Base-by-base conservation (phyloP, 2,797 vertebrate species). In the Steatocranus sp. region DNA sequence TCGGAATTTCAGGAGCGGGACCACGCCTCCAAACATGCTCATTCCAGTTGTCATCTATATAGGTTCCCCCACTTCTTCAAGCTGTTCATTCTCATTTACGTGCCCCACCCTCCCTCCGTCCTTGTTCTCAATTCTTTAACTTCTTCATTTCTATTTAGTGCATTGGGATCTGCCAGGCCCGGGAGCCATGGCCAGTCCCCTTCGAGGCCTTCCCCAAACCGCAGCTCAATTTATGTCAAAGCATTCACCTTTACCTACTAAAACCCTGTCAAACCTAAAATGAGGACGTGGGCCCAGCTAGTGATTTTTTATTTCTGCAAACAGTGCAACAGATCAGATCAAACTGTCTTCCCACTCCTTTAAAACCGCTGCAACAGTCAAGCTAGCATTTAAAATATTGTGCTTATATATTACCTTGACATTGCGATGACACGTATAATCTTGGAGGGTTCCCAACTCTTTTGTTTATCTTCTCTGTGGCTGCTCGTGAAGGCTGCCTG, bases 401-500 rank as follows among this genome's bases (percentile, higher is more conserved):
- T 84, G 14, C 12, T 41, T 8, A 14, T 5, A 10, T 8, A 2
- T 46, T 46, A 77, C 81, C 54, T 83, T 70, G 54, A 88, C 48
- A 46, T 14, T 4, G 11, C 10, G 27, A 46, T 54, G 11, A 68
- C 63, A 17, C 25, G 1, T 54, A 68, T 15, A 68, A 20, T 36
- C n/a, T 79, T 83, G 41, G 34, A 79, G 32, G 76, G 50, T 53
- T 63, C 68, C 18, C 11, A n/a, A 78, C 48, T 15, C 8, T 15
- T 68, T 75, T 79, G 18, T 82, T 34, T 41, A 36, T 77, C 15
- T 86, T 30, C 78, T 17, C 27, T 12, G 2, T 75, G 61, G 15
- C 10, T 70, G 1, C 56, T 1, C 43, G 3, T 91, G 34, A 83
- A 99, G 99, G 97, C 98, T 86, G 98, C 99, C 7, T 99, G 99